phyloP scores from a whole-genome alignment of 2,797 vertebrate species.

The Enteromius anoplus region DNA sequence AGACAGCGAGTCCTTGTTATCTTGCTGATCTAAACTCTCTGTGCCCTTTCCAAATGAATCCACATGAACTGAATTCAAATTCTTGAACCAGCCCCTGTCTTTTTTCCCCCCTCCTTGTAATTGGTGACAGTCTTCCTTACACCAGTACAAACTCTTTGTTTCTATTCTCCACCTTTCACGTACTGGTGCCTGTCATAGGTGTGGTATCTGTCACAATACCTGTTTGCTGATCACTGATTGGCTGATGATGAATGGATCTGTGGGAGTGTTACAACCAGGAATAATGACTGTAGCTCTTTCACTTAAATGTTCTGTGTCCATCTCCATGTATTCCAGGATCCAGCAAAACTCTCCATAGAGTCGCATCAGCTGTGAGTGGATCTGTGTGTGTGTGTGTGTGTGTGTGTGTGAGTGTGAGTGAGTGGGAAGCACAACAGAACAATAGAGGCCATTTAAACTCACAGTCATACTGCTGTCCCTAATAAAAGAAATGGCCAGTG shows the following conservation, averaged over 20 bases:
- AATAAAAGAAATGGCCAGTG: slow-evolving; percentile 33
- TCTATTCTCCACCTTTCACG: not conserved
- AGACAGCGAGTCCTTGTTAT: slow-evolving; percentile 7
- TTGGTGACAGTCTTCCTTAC: not conserved
- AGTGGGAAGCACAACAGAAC: slow-evolving; percentile 16
- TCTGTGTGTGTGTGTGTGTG: not conserved
- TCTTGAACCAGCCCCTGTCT: not conserved
- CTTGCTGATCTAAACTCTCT: not conserved
- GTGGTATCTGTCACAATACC: slow-evolving; percentile 48
- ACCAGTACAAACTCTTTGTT: not conserved
- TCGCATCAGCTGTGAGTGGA: not conserved
- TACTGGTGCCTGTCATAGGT: slow-evolving; percentile 42
- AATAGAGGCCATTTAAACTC: slow-evolving; percentile 38
- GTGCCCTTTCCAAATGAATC: slow-evolving; percentile 13
- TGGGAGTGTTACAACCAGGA: slow-evolving; percentile 6
- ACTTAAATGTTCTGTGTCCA: slow-evolving; percentile 8
- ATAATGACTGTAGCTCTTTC: not conserved
- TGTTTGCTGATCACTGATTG: slow-evolving; percentile 55
- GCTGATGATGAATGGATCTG: slow-evolving; percentile 11
- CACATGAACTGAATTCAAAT: not conserved
- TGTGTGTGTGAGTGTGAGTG: not conserved
- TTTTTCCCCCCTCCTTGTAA: not conserved
- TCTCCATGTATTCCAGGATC: slow-evolving; percentile 18
- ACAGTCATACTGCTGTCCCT: slow-evolving; percentile 30
- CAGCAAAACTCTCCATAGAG: not conserved